Evolutionary conservation across 2,888 invertebrate genomes (phyloP).

Genomic region (Siphlonurus alternatus): DNA sequence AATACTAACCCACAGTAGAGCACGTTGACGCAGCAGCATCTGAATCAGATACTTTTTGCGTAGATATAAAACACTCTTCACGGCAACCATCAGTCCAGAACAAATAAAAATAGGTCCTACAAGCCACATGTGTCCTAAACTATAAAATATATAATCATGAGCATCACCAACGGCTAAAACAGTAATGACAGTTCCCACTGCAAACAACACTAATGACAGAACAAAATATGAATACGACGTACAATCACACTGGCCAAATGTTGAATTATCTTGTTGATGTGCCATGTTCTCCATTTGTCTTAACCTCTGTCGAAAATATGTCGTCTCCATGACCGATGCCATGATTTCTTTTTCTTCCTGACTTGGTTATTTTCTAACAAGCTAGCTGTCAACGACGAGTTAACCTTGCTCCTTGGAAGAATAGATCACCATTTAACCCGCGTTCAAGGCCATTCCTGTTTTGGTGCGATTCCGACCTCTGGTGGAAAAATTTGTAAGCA

Average conservation of each 20-base stretch:
- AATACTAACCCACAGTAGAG: constrained; percentile 38
- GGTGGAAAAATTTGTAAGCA: not conserved
- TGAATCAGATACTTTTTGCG: constrained; percentile 46
- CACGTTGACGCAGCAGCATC: constrained; percentile 44
- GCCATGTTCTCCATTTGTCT: constrained; percentile 16
- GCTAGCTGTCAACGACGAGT: not conserved
- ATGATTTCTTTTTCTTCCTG: constrained; percentile 7
- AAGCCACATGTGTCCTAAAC: constrained; percentile 49
- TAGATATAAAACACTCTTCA: constrained; percentile 47
- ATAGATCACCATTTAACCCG: not conserved
- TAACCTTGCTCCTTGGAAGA: constrained; percentile 1
- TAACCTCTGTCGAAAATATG: constrained; percentile 15
- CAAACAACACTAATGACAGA: constrained; percentile 41
- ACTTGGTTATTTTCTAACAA: not conserved
- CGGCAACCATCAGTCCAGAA: constrained; percentile 48
- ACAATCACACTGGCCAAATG: constrained; percentile 44
- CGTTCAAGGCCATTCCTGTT: constrained; percentile 12
- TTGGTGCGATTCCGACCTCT: constrained; percentile 8
- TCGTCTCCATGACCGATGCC: constrained; percentile 15
- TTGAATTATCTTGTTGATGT: constrained; percentile 13
- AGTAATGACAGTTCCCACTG: constrained; percentile 44
- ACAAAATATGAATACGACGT: constrained; percentile 47
- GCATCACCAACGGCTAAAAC: constrained; percentile 41
- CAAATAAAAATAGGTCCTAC: constrained; percentile 49
- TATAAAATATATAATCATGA: constrained; percentile 37